A percentile compares a stretch with the other conserved stretches of the same genome.
Conservation (phyloP, 2,888 invertebrate species). For the Polyommatus icarus region DNA sequence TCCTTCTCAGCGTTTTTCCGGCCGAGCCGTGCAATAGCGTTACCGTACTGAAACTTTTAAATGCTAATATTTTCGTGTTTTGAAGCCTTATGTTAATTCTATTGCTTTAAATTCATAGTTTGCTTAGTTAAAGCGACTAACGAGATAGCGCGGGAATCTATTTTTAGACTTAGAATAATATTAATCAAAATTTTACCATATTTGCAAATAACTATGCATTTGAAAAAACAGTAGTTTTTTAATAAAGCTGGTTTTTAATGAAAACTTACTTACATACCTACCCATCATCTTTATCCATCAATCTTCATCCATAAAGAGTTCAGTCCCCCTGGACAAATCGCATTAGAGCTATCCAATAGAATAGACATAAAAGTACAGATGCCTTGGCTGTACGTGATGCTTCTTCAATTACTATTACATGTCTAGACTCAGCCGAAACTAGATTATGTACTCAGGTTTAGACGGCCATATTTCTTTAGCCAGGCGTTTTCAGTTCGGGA, state of each 20-base stretch:
- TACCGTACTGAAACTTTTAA: conserved; percentile 23
- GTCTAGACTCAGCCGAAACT: conserved; percentile 1
- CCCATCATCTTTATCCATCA: background rate
- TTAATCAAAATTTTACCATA: no score
- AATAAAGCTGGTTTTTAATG: no score
- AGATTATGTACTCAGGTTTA: background rate
- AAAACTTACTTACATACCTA: no score
- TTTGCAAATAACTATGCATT: no score
- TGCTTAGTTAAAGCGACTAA: background rate
- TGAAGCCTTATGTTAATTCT: conserved; percentile 28
- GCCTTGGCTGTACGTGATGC: conserved; percentile 2
- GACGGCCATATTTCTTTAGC: background rate
- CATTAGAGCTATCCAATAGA: background rate
- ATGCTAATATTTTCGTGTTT: conserved; percentile 29
- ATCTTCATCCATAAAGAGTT: background rate
- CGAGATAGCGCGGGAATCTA: background rate
- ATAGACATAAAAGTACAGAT: background rate
- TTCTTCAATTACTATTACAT: conserved; percentile 9
- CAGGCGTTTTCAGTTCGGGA: background rate
- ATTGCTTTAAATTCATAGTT: conserved; percentile 27
- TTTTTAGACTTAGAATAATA: background rate
- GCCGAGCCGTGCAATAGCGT: conserved; percentile 22
- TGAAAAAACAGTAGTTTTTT: no score
- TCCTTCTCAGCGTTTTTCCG: conserved; percentile 38
- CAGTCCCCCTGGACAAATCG: background rate